Conservation (phyloP, 2,888 invertebrate species). For the Teleogryllus oceanicus region DNA sequence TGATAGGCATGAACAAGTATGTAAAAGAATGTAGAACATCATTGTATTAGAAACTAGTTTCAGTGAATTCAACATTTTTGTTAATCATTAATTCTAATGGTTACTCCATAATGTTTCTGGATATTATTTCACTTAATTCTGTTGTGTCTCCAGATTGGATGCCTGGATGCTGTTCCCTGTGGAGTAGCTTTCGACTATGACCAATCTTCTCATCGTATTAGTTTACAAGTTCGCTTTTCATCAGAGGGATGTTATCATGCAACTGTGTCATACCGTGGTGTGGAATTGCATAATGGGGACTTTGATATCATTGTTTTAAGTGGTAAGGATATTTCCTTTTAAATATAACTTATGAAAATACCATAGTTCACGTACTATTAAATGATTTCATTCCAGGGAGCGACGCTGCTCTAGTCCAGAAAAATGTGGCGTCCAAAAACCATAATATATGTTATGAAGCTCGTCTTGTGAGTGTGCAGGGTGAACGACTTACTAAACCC, state of each 20-base stretch:
- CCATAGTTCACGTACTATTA: no score
- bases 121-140: no score
- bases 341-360: no score
- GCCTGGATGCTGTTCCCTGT: slow-evolving; percentile 42
- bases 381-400: slow-evolving; percentile 54
- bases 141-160: slow-evolving; percentile 56
- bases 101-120: no score
- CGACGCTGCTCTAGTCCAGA: slow-evolving; percentile 80
- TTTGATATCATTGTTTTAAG: slow-evolving; percentile 89
- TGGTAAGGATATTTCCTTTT: slow-evolving; percentile 55
- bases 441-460: slow-evolving; percentile 86
- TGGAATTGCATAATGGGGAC: slow-evolving; percentile 79
- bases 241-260: slow-evolving; percentile 80
- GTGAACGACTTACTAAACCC: slow-evolving; percentile 65
- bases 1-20: no score
- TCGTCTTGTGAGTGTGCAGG: slow-evolving; percentile 62
- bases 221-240: slow-evolving; percentile 72
- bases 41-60: no score
- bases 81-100: no score
- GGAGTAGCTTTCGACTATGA: slow-evolving; percentile 66
- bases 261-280: slow-evolving; percentile 69
- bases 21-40: no score
- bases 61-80: no score
- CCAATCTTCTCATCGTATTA: slow-evolving; percentile 71
- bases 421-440: slow-evolving; percentile 79